Conservation (phyloP, 2,888 invertebrate genomes). For the Volucella inflata region DNA sequence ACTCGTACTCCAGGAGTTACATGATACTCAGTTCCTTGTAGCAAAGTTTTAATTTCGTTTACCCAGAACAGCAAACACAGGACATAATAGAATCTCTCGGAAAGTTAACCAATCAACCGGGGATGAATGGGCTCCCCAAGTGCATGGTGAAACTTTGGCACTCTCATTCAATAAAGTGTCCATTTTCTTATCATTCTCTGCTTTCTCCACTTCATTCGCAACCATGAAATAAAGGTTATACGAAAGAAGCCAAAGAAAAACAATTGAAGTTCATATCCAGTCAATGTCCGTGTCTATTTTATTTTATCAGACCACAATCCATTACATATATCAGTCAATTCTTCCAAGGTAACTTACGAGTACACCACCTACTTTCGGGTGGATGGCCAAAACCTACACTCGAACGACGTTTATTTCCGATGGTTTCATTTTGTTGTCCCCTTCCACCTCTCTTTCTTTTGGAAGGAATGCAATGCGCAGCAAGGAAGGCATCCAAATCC, state of each 20-base stretch:
- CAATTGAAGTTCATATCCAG: neutral
- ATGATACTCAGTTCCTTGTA: neutral
- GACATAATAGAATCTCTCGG: slow-evolving; percentile 41
- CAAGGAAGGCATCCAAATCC: slow-evolving; percentile 33
- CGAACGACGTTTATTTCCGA: slow-evolving; percentile 68
- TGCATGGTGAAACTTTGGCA: slow-evolving; percentile 64
- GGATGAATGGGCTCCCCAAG: slow-evolving; percentile 61
- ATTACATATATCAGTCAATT: slow-evolving; percentile 70
- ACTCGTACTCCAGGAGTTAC: no score
- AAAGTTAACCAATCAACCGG: slow-evolving; percentile 64
- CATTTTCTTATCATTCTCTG: neutral
- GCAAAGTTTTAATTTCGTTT: slow-evolving; percentile 53
- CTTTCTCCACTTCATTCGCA: neutral
- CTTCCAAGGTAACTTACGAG: slow-evolving; percentile 51
- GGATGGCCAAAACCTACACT: neutral
- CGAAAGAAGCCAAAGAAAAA: slow-evolving; percentile 27
- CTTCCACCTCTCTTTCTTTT: neutral
- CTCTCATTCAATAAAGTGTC: slow-evolving; percentile 33
- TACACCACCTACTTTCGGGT: neutral
- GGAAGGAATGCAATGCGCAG: slow-evolving; percentile 52
- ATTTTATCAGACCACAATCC: slow-evolving; percentile 60
- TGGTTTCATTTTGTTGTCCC: slow-evolving; percentile 8
- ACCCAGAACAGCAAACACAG: slow-evolving; percentile 20
- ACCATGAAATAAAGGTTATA: slow-evolving; percentile 1
- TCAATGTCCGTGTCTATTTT: slow-evolving; percentile 32